Evolutionary conservation across 2,113 vertebrate genomes (phyloP).

Genomic region (Ondatra zibethicus): DNA sequence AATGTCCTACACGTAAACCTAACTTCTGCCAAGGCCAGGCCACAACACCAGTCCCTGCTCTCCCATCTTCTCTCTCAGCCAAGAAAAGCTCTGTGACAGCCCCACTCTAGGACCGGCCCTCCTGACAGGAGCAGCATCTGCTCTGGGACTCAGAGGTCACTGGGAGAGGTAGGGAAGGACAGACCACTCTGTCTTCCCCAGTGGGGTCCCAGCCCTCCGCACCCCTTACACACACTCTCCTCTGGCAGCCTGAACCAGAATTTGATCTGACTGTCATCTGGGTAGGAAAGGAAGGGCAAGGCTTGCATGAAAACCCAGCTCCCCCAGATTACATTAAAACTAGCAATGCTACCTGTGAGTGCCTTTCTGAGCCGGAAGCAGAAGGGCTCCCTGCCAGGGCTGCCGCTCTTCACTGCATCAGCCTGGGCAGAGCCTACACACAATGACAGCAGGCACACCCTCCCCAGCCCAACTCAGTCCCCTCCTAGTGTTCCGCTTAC

Average conservation of each 20-base stretch:
- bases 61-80: not conserved
- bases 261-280: constrained; percentile 49
- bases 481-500: not conserved
- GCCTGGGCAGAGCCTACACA: constrained; percentile 52
- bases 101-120: not conserved
- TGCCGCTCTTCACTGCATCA: constrained; percentile 79
- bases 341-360: constrained; percentile 36
- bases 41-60: not conserved
- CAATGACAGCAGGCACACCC: not conserved
- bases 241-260: constrained; percentile 56
- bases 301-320: constrained; percentile 55
- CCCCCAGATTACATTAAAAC: constrained; percentile 31
- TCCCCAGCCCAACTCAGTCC: not conserved
- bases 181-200: constrained; percentile 38
- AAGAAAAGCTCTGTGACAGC: not conserved
- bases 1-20: not conserved
- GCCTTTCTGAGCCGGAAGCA: constrained; percentile 47
- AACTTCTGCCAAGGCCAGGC: not conserved
- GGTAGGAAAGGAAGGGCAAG: constrained; percentile 33
- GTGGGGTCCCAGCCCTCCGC: not conserved
- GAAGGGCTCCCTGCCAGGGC: constrained; percentile 82
- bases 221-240: constrained; percentile 8
- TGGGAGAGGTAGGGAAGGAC: not conserved
- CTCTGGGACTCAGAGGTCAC: constrained; percentile 31
- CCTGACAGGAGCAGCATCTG: constrained; percentile 32